Evolutionary conservation across 1,140 invertebrate genomes (phyloP), one percentile per base, ranked within the genome.

Genomic region (Apolygus lucorum): DNA sequence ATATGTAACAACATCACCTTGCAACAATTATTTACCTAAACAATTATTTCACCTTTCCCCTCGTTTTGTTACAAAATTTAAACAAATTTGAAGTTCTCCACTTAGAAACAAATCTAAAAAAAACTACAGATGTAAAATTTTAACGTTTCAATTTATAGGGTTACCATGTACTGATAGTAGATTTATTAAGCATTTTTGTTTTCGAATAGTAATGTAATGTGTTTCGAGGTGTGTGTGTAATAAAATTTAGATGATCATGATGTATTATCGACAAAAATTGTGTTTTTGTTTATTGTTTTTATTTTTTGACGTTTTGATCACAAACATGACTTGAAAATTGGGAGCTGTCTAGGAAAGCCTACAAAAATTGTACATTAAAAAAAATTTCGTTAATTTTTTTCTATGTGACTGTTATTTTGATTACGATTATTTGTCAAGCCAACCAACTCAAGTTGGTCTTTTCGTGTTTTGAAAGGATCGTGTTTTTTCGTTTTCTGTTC

Each of bases 151-250:
- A 17, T 4, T 59, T 17, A 59, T 59, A 59, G 54, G 54, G 54
- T 59, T 59, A 59, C 54, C 54, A 59, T 59, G 54, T 59, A 59
- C 54, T 59, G 54, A 59, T 59, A 59, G 54, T 59, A 59, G 54
- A 17, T 59, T 59, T 59, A 59, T 59, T 59, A 22, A 17, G 22
- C 13, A 59, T 24, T 59, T 59, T 59, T 59, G 11, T 59, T 22
- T 59, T 59, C 54, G 54, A 59, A 59, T 59, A 11, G 22, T 59
- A 11, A 59, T 22, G 11, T 59, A 59, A 59, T 59, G 54, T 59
- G 54, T 59, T 59, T 59, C 54, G 54, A 59, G 54, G 54, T 59
- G 54, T 59, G 54, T 59, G 54, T 59, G 11, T 11, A 4, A 59
- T 11, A 59, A 59, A 8, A 59, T 59, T 59, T 22, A 22, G 22